These are phyloP conservation scores for Theropithecus gelada DNA, from an alignment of 2,113 vertebrate genomes.

Conservation along the genomic window DNA sequence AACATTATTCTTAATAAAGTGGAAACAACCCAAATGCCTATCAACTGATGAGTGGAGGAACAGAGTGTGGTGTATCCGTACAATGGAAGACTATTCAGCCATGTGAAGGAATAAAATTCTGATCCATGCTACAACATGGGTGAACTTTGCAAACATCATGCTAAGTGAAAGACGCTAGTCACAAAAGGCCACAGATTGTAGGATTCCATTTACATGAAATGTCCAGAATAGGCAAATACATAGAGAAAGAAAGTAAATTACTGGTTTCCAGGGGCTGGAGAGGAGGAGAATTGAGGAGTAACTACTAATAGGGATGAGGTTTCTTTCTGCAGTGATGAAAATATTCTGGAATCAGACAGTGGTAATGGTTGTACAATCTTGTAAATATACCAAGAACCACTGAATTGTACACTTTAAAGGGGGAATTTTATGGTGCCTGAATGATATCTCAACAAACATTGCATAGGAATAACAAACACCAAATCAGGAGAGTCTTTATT, in stretches of 20 bases:
- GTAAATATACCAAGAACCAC: background rate
- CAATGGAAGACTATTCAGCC: background rate
- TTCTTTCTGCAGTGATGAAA: background rate
- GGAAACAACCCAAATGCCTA: background rate
- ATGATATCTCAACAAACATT: slow-evolving; percentile 4
- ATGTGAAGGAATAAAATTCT: background rate
- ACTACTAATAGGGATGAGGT: background rate
- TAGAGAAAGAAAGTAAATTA: background rate
- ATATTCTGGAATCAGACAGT: slow-evolving; percentile 6
- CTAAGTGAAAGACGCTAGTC: background rate
- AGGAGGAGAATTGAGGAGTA: background rate
- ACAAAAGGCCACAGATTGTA: background rate
- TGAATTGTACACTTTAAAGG: background rate
- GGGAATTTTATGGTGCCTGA: background rate
- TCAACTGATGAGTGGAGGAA: background rate
- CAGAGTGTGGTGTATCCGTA: background rate
- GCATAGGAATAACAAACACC: background rate
- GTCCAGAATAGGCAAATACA: background rate
- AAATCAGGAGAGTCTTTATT: background rate
- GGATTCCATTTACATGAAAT: background rate
- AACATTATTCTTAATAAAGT: background rate
- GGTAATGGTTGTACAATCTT: background rate
- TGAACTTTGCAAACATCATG: background rate
- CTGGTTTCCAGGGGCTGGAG: background rate
- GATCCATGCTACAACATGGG: background rate